These are phyloP conservation scores for Caradrina clavipalpis DNA, from an alignment of 2,888 invertebrate genomes.

Conservation along the genomic window DNA sequence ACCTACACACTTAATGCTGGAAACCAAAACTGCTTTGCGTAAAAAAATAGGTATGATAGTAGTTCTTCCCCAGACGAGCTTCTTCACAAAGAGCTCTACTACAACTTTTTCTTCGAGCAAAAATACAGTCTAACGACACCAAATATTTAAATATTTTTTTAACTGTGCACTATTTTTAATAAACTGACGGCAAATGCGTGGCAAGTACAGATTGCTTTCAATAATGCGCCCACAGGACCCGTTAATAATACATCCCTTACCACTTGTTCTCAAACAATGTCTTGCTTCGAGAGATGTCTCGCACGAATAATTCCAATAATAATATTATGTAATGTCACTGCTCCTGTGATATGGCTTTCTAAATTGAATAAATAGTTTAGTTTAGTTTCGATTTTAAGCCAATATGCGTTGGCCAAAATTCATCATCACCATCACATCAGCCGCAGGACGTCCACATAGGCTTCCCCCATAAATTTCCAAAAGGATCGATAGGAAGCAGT, in stretches of 20 bases:
- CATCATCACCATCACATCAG: too few species aligned
- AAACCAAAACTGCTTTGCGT: too few species aligned
- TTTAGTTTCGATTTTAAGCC: background rate
- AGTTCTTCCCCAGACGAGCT: too few species aligned
- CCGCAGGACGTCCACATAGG: too few species aligned
- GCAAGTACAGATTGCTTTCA: conserved; percentile 69
- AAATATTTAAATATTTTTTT: background rate
- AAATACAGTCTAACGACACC: background rate
- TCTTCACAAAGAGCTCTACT: too few species aligned
- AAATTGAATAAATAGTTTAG: background rate
- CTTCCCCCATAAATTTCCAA: too few species aligned
- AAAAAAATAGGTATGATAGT: too few species aligned
- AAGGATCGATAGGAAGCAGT: too few species aligned
- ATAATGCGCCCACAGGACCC: conserved; percentile 66
- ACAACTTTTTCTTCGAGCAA: too few species aligned
- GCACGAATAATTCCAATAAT: conserved; percentile 8
- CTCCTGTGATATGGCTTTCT: background rate
- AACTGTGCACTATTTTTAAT: conserved; percentile 54
- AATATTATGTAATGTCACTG: background rate
- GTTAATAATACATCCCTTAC: conserved; percentile 50
- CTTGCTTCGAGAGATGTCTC: conserved; percentile 1
- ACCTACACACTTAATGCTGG: too few species aligned
- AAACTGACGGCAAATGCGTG: conserved; percentile 53
- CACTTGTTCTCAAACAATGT: conserved; percentile 10
- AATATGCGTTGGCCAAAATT: too few species aligned